phyloP scores from a whole-genome alignment of 2,113 vertebrate genomes.

The Eclectus roratus region DNA sequence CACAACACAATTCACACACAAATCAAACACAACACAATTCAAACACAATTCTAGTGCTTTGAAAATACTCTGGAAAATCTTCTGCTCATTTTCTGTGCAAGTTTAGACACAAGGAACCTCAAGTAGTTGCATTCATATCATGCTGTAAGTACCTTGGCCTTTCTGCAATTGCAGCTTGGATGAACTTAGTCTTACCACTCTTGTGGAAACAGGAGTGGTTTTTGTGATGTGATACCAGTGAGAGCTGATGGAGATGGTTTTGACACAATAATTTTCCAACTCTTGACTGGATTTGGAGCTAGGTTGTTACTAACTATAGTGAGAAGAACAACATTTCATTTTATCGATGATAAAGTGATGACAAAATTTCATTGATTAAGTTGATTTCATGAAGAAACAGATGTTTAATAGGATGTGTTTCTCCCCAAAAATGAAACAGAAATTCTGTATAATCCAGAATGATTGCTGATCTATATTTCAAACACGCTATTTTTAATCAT shows the following conservation, averaged over 20 bases:
- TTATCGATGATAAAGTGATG: neutral
- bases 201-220: neutral
- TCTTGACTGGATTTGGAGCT: neutral
- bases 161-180: neutral
- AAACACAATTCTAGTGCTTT: neutral
- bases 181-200: neutral
- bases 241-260: neutral
- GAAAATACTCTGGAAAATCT: neutral
- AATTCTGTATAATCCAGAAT: neutral
- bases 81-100: neutral
- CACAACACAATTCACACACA: no score
- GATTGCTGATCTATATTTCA: neutral
- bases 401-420: neutral
- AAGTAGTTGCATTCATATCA: neutral
- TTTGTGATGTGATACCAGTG: neutral
- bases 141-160: neutral
- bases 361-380: neutral
- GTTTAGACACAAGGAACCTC: neutral
- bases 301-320: neutral
- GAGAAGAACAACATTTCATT: neutral
- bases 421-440: neutral
- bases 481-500: neutral
- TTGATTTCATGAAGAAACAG: neutral
- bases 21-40: neutral
- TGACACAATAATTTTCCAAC: neutral